Conservation (phyloP, 2,888 invertebrate species). For the Smittia sp. region DNA sequence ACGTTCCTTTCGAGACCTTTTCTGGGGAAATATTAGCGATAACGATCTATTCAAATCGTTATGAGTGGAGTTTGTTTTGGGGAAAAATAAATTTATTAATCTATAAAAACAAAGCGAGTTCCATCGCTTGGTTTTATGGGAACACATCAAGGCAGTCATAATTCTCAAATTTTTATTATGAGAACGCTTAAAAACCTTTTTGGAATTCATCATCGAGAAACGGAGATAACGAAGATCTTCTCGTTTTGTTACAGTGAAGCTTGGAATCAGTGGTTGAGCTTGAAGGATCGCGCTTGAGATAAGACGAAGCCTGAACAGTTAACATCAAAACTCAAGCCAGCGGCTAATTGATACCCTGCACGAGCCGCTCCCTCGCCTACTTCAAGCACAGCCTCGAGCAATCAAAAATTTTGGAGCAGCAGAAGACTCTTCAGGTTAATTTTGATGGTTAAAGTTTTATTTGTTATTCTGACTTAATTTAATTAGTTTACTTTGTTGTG, state of each 20-base stretch:
- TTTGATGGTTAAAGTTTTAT: too few species aligned
- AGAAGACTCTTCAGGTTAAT: too few species aligned
- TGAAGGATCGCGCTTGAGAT: too few species aligned
- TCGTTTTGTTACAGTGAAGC: background rate
- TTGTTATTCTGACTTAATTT: too few species aligned
- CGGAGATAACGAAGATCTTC: slow-evolving; percentile 16
- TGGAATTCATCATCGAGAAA: slow-evolving; percentile 13
- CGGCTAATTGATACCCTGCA: too few species aligned
- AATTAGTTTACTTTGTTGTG: too few species aligned
- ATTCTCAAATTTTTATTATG: slow-evolving; percentile 6
- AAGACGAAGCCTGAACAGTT: too few species aligned
- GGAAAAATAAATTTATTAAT: slow-evolving; percentile 28
- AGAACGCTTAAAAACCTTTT: background rate
- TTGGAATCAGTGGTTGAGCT: background rate
- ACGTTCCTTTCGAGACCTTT: too few species aligned
- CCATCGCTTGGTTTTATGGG: slow-evolving; percentile 18
- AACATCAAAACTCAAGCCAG: too few species aligned
- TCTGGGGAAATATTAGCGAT: slow-evolving; percentile 2
- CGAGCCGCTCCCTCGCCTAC: too few species aligned
- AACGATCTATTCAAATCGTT: slow-evolving; percentile 36
- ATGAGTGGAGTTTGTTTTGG: background rate
- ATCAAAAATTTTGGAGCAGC: too few species aligned
- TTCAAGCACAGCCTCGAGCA: too few species aligned
- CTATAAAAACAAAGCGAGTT: slow-evolving; percentile 40
- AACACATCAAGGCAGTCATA: slow-evolving; percentile 27